phyloP scores from a whole-genome alignment of 2,888 invertebrate species.

The Cantharis lateralis region DNA sequence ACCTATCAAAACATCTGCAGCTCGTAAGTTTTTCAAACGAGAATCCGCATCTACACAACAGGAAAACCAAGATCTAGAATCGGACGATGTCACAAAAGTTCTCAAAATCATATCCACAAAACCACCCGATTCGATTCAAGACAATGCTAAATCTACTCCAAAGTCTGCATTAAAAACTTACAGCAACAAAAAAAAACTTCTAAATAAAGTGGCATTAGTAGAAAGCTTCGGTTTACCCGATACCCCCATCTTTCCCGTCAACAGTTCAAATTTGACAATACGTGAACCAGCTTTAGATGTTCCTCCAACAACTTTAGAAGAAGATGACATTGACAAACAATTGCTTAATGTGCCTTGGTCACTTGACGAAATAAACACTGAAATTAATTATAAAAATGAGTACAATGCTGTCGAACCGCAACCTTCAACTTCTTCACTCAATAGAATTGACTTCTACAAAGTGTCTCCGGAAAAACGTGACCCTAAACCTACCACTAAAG shows the following conservation, averaged over 20 bases:
- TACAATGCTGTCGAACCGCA: not conserved
- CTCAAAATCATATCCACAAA: constrained; percentile 43
- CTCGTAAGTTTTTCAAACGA: constrained; percentile 33
- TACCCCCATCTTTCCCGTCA: constrained; percentile 42
- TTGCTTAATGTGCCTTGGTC: constrained; percentile 31
- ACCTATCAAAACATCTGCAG: constrained; percentile 5
- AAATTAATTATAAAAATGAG: not conserved
- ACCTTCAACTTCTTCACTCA: not conserved
- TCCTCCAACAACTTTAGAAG: constrained; percentile 22
- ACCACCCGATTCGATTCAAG: constrained; percentile 22
- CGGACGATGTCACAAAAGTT: constrained; percentile 42
- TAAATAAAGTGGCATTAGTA: constrained; percentile 32
- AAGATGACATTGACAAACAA: constrained; percentile 29
- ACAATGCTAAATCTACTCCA: constrained; percentile 27
- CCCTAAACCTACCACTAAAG: not conserved
- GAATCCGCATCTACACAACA: not conserved
- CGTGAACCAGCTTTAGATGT: constrained; percentile 31
- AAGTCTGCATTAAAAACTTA: constrained; percentile 43
- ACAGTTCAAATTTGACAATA: constrained; percentile 30
- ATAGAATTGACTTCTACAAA: not conserved
- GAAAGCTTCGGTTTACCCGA: constrained; percentile 50
- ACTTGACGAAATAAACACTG: constrained; percentile 15
- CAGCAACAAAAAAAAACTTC: constrained; percentile 41
- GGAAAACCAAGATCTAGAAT: constrained; percentile 1
- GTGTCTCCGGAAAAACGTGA: not conserved